These are phyloP conservation scores for Erinaceus europaeus DNA, from an alignment of 2,113 vertebrate species.

Conservation along the genomic window DNA sequence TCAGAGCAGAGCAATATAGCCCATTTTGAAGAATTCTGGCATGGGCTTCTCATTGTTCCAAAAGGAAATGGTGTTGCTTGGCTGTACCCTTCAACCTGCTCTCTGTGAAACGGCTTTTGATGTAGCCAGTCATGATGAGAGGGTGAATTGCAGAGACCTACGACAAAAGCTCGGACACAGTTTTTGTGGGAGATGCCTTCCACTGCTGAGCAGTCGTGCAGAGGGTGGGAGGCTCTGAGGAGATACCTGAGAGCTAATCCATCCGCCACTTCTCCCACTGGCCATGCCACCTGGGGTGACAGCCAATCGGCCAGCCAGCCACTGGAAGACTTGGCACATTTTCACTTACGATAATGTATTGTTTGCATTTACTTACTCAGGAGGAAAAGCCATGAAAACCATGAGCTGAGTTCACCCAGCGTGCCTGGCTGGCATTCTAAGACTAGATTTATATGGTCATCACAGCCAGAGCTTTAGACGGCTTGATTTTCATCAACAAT, in stretches of 20 bases:
- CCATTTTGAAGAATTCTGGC: neutral
- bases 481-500: slow-evolving; percentile 1
- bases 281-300: too few relatives aligned
- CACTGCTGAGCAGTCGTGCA: neutral
- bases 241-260: neutral
- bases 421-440: too few relatives aligned
- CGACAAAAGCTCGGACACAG: neutral
- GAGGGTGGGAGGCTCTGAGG: neutral
- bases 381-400: too few relatives aligned
- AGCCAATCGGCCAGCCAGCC: too few relatives aligned
- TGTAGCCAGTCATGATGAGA: too few relatives aligned
- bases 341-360: rapidly evolving
- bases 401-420: rapidly evolving
- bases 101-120: neutral
- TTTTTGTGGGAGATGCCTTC: neutral
- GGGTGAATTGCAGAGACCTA: too few relatives aligned
- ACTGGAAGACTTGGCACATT: neutral
- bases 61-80: neutral
- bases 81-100: too few relatives aligned
- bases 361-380: rapidly evolving
- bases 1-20: rapidly evolving
- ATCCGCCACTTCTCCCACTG: neutral
- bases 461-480: neutral
- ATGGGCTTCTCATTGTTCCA: too few relatives aligned
- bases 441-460: neutral